A percentile compares a stretch with the other conserved stretches of the same genome.
phyloP scores from a whole-genome alignment of 2,113 vertebrate genomes.

The Prinia subflava region DNA sequence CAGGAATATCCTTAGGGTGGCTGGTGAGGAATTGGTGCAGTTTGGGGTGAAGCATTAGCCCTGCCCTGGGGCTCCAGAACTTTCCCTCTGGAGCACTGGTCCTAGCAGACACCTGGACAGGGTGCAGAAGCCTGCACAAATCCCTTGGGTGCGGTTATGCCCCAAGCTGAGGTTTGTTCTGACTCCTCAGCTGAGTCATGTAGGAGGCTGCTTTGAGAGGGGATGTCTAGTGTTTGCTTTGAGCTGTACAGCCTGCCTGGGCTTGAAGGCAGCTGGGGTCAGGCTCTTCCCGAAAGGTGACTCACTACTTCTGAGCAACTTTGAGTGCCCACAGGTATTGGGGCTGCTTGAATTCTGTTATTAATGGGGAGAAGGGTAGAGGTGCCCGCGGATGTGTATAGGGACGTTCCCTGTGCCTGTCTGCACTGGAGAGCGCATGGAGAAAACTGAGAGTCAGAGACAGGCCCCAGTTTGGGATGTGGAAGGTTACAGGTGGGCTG shows the following conservation, averaged over 20 bases:
- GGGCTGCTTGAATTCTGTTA: background rate
- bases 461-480: background rate
- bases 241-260: constrained; percentile 23
- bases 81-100: background rate
- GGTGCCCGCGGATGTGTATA: background rate
- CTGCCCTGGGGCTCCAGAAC: background rate
- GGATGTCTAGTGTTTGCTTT: background rate
- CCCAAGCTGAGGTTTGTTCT: constrained; percentile 17
- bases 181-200: background rate
- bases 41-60: background rate
- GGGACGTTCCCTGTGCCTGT: background rate
- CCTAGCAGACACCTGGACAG: background rate
- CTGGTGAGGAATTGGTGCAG: background rate
- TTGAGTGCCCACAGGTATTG: background rate
- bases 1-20: constrained; percentile 24
- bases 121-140: background rate
- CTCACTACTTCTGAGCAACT: background rate
- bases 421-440: background rate
- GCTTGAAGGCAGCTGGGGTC: constrained; percentile 7
- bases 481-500: background rate
- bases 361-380: background rate
- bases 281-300: background rate
- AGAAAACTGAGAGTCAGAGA: background rate
- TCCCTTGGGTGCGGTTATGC: background rate
- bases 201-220: background rate